These are phyloP conservation scores for Ceratina japonica DNA, from an alignment of 1,140 invertebrate species.

Conservation along the genomic window DNA sequence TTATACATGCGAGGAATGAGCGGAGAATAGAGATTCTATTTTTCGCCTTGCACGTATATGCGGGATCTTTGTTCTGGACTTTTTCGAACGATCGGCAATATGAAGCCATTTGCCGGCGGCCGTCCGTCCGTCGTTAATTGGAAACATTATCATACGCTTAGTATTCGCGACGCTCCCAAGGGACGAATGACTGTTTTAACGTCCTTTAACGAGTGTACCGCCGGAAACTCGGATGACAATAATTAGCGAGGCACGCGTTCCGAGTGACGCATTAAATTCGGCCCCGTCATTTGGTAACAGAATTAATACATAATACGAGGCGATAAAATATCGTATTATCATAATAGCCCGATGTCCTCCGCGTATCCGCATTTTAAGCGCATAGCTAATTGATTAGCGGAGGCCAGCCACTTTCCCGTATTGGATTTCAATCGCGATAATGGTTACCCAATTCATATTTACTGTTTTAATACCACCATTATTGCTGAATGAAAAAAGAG, in stretches of 20 bases:
- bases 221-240: neutral
- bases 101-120: neutral
- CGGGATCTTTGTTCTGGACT: too few species aligned
- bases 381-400: constrained; percentile 42
- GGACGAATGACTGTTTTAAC: neutral
- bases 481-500: too few species aligned
- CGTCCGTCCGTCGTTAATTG: neutral
- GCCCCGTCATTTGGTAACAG: neutral
- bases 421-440: neutral
- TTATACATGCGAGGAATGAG: neutral
- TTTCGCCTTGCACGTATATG: neutral
- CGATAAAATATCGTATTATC: constrained; percentile 39
- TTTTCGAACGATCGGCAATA: neutral
- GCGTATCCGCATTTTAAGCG: constrained; percentile 2
- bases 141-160: neutral
- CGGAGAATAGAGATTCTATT: neutral
- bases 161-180: neutral
- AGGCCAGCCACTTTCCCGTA: neutral
- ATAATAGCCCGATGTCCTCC: constrained; percentile 1
- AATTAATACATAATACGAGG: constrained; percentile 27
- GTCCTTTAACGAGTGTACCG: neutral
- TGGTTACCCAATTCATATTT: neutral
- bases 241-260: neutral
- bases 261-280: neutral
- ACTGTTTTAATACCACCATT: too few species aligned